These are phyloP conservation scores for Sinopyrophorus schimmeli DNA, from an alignment of 2,888 invertebrate genomes.

Conservation along the genomic window DNA sequence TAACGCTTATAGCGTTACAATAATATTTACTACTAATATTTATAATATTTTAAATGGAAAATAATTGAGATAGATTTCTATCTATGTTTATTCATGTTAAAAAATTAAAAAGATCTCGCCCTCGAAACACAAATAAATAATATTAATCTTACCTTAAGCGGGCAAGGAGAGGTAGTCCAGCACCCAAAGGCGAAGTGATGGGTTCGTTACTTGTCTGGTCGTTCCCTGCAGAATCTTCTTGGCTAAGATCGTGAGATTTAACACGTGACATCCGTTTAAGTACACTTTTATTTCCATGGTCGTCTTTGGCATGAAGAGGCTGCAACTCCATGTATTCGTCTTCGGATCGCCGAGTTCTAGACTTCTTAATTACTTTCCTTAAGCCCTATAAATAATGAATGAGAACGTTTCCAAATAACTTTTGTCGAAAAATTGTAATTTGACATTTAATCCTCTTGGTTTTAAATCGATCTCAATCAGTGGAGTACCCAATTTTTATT, in stretches of 20 bases:
- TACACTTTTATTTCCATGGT: conserved; percentile 59
- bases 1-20: no score
- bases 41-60: no score
- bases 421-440: no score
- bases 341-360: conserved; percentile 58
- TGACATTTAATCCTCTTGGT: no score
- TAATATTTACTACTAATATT: no score
- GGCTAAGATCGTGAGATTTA: conserved; percentile 70
- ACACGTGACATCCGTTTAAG: conserved; percentile 76
- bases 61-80: no score
- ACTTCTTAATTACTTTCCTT: conserved; percentile 63
- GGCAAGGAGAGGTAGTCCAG: conserved; percentile 79
- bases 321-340: conserved; percentile 66
- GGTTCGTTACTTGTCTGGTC: conserved; percentile 58
- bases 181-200: conserved; percentile 76
- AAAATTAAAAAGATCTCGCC: no score
- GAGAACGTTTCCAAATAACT: background rate
- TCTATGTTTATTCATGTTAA: no score
- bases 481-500: no score
- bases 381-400: conserved; percentile 56
- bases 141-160: conserved; percentile 59
- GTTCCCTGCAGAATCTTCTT: conserved; percentile 50
- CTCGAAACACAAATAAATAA: conserved; percentile 1
- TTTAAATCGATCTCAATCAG: no score
- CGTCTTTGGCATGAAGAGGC: conserved; percentile 56